Percentiles rank a stretch among this genome's conserved stretches.
Conservation (phyloP, 2,113 vertebrate species). For the Odocoileus hemionus region DNA sequence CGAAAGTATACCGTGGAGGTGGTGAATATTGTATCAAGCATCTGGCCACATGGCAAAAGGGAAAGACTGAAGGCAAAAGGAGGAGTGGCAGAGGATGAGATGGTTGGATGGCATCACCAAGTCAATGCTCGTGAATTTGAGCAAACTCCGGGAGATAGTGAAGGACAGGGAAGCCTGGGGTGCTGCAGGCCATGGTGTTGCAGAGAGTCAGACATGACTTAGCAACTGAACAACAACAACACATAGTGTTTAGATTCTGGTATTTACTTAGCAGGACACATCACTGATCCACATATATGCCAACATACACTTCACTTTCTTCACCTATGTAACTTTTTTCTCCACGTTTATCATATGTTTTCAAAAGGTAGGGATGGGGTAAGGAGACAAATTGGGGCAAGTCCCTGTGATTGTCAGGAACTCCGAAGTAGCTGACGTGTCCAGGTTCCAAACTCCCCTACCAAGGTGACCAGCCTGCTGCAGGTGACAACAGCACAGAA, state of each 20-base stretch:
- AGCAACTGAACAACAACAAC: background rate
- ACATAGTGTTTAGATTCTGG: slow-evolving; percentile 60
- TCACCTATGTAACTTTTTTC: slow-evolving; percentile 59
- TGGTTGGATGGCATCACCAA: background rate
- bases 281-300: slow-evolving; percentile 63
- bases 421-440: slow-evolving; percentile 60
- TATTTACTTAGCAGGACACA: slow-evolving; percentile 70
- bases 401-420: slow-evolving; percentile 72
- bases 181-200: background rate
- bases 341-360: slow-evolving; percentile 63
- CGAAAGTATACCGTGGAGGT: background rate
- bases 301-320: slow-evolving; percentile 1
- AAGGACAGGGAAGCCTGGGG: background rate
- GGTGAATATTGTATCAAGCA: slow-evolving; percentile 58
- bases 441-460: slow-evolving; percentile 61
- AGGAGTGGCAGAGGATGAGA: background rate
- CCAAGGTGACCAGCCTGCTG: slow-evolving; percentile 49
- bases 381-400: slow-evolving; percentile 48
- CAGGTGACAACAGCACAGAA: slow-evolving; percentile 76
- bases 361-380: slow-evolving; percentile 52
- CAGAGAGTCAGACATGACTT: background rate
- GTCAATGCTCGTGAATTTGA: background rate
- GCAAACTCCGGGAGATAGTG: background rate
- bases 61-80: background rate
- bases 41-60: slow-evolving; percentile 48